Evolutionary conservation across 2,797 vertebrate species (phyloP), one percentile per base, ranked within the genome.

Genomic region (Mionectes olivaceus): DNA sequence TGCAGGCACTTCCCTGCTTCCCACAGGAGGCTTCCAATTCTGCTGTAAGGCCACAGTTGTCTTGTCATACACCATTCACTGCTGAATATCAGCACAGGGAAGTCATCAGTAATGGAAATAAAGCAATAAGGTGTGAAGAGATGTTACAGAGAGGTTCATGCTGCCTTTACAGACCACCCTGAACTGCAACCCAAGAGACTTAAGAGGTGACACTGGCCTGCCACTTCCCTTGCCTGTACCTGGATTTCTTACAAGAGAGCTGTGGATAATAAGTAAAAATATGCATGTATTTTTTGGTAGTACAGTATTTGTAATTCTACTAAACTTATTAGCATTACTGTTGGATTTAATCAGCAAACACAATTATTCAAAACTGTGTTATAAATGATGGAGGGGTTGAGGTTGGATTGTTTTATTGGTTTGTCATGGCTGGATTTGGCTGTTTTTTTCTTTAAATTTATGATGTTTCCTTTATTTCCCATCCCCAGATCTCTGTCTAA

Each of bases 1-100:
- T 2, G 5, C 0, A 0, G 19, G 52, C 9, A 4, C 1, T 6
- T 4, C 47, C 43, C 37, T 57, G 24, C 50, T 86, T 63, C 44
- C 37, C n/a, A 41, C 13, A 44, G 11, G 49, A 7, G 12, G 14
- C 27, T 52, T 69, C 39, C n/a, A 57, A 1, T 13, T 44, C 35
- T 76, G 6, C 5, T 25, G 8, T 11, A 68, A 93, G 11, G 37
- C 33, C 56, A 41, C 25, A 56, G 33, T 0, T 68, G 17, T 25
- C 37, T 37, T 5, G 0, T 30, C 13, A 13, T 44, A 16, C 15
- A 33, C 6, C 67, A 32, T 6, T 30, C 18, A 2, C 11, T 33
- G 18, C 35, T 82, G 25, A 35, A 41, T 10, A 23, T 33, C 41
- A 65, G 57, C 61, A 69, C 18, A 59, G n/a, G 13, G 15, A 68